Evolutionary conservation across 2,888 invertebrate species (phyloP), one percentile per base, ranked within the genome.

Genomic region (Andrena bicolor): DNA sequence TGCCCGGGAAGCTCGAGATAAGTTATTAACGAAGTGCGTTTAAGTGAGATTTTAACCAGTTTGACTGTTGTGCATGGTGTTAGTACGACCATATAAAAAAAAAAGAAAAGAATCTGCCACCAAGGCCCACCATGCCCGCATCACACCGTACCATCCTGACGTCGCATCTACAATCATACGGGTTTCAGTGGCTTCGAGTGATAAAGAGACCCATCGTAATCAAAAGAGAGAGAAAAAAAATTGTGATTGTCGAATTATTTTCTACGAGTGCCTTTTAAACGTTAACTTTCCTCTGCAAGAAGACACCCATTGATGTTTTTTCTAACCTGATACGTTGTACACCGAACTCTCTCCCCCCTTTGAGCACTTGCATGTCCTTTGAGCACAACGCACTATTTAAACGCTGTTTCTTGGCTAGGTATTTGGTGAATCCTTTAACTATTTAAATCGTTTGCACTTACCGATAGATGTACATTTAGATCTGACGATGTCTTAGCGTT

Each of bases 261-360:
- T 91, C 91, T 92, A 93, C 92, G 92, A 93, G 93, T 94, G 93
- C 93, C 93, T 93, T 93, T 92, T 90, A 89, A 91, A 91, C 87
- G 86, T 90, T 90, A 90, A 91, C 87, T 87, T 88, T 89, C 86
- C 90, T 90, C 88, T 90, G 87, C 86, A 88, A 87, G 74, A 88
- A 84, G 77, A 85, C 80, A 87, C 85, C 85, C 80, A 84, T 86
- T 86, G 82, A 85, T 89, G 84, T 88, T 88, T 68, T 87, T 83
- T 85, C 79, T 78, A 80, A 81, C 70, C 73, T 66, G 53, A 81
- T 83, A 70, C 72, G 80, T 88, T 83, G 20, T 53, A 74, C 41
- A 30, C 28, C 23, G 16, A 35, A 48, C 41, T 56, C 41, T 7
- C 32, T 32, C 32, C 13, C 53, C 20, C 58, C 53, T 3, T 68